phyloP scores from a whole-genome alignment of 2,797 vertebrate species.

The Heliangelus exortis region DNA sequence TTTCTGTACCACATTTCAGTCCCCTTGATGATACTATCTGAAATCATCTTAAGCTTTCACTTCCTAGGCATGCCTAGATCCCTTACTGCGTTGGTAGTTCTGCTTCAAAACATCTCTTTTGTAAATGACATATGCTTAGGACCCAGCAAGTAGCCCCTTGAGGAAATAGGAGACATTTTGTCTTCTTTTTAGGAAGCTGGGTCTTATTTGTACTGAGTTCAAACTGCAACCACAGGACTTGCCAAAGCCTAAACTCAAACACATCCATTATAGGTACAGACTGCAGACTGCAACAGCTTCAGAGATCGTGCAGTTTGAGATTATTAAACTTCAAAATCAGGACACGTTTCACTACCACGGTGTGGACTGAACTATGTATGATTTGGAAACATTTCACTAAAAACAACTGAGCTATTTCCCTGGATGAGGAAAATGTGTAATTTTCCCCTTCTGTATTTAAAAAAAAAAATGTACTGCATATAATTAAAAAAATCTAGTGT shows the following conservation, averaged over 20 bases:
- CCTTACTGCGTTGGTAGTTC: not conserved
- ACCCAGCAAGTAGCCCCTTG: not conserved
- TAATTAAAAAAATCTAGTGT: not conserved
- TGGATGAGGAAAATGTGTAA: not conserved
- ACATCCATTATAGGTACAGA: rapidly evolving
- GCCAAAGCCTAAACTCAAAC: not conserved
- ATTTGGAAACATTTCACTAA: not conserved
- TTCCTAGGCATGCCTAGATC: not conserved
- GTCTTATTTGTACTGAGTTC: not conserved
- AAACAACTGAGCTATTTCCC: not conserved
- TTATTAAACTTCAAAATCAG: not conserved
- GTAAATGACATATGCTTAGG: not conserved
- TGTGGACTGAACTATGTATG: not conserved
- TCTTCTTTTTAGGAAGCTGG: not conserved
- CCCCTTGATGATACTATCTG: not conserved
- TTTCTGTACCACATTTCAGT: not conserved
- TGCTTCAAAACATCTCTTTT: not conserved
- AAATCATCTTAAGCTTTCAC: not conserved
- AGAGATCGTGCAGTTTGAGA: not conserved
- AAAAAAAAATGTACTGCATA: not conserved
- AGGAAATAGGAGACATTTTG: not conserved
- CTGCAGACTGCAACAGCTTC: not conserved
- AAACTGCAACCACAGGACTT: not conserved
- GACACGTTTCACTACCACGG: not conserved
- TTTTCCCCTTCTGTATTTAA: not conserved